Base-by-base conservation (phyloP, 2,113 vertebrate species). In the Syngnathus floridae region DNA sequence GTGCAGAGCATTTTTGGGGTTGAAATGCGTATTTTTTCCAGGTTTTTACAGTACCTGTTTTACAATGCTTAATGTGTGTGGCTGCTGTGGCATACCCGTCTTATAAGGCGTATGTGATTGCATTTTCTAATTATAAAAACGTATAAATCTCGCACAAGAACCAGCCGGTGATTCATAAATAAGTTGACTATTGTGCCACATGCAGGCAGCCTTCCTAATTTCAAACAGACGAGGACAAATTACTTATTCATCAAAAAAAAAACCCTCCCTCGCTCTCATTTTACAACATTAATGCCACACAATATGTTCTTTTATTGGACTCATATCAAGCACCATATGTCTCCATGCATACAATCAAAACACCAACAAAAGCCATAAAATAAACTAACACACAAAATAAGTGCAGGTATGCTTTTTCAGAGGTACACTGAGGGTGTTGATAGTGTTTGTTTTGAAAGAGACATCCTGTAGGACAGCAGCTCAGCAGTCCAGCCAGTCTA, bases 91-190 rank as follows among this genome's bases (percentile, higher is more conserved):
- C 26, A 31, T 31, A 31, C 3, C 2, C 26, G 26, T 31, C 26
- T 31, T 31, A 31, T 31, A 31, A 31, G 26, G 26, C 26, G 26
- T 31, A 31, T 31, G 26, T 31, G 2, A 3, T 31, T 31, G 26
- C 3, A 31, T 31, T 31, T 31, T 31, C 26, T 31, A 3, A 31
- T 31, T 31, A 31, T 37, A 40, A 9, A 21, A 37, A 19, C 16
- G 11, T 17, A 58, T 17, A 38, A 5, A 38, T 38, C 62, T 52
- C 49, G 37, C 21, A 17, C 0, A 4, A 21, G 4, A 64, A 73
- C 19, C 57, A 72, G 51, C 37, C 67, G 55, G 65, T 66, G 70
- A 77, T 77, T 70, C 64, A n/a, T 65, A 67, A 78, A 84, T 57
- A 68, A 12, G 31, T 64, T 61, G 11, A 63, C 65, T 64, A 58